Evolutionary conservation across 1,140 invertebrate species (phyloP).

Genomic region (Plutomurus gul): DNA sequence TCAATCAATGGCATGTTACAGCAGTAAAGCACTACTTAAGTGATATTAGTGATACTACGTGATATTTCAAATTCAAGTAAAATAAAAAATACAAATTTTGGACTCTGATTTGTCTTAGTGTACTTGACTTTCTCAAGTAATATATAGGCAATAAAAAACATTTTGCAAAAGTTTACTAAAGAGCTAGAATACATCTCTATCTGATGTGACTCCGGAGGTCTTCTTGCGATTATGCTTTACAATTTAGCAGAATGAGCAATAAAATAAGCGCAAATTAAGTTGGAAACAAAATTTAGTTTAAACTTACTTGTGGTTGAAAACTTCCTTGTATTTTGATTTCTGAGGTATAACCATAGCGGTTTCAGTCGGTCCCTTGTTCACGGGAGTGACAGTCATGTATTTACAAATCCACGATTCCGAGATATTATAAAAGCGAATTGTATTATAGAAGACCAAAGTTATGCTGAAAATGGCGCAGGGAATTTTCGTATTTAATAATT

Average conservation of each 20-base stretch:
- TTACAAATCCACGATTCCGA: neutral
- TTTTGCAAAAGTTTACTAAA: neutral
- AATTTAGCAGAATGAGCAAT: too few relatives aligned
- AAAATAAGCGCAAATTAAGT: too few relatives aligned
- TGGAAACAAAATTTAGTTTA: too few relatives aligned
- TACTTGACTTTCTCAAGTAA: neutral
- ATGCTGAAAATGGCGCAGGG: neutral
- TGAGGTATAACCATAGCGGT: neutral
- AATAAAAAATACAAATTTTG: too few relatives aligned
- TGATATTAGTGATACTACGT: too few relatives aligned
- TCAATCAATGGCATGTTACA: too few relatives aligned
- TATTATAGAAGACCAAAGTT: neutral
- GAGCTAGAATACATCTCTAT: too few relatives aligned
- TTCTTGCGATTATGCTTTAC: too few relatives aligned
- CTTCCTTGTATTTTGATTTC: neutral
- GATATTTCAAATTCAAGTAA: too few relatives aligned
- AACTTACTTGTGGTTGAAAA: neutral
- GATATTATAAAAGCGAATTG: neutral
- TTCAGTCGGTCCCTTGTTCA: neutral
- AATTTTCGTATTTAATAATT: neutral
- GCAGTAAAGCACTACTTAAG: too few relatives aligned
- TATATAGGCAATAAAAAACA: neutral
- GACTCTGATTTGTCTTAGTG: too few relatives aligned
- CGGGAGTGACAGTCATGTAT: neutral
- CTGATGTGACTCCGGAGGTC: too few relatives aligned